Base-by-base conservation (phyloP, 1,140 invertebrate genomes). In the Aphelinus atriplicis region DNA sequence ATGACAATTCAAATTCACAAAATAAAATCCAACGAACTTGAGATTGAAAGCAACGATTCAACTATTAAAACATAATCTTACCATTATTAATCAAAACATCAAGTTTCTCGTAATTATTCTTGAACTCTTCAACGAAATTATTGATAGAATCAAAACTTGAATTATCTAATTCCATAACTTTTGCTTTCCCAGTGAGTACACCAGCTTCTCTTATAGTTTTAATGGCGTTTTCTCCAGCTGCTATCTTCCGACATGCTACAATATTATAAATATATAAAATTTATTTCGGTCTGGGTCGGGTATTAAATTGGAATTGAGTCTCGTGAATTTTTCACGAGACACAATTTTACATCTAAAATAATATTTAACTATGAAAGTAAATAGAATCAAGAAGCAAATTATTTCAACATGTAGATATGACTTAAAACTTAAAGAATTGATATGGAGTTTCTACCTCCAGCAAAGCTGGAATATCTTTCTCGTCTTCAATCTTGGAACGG, bases 41-140 rank as follows among this genome's bases (percentile, higher is more conserved):
- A 73, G 71, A 73, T 67, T 51, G 56, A 74, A 65, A 67, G 55
- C 48, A 48, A 48, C 67, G 45, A 53, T 56, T 43, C 43, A 4
- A 64, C 43, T 51, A 70, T 61, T 53, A 26, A 73, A 64, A 68
- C 76, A 80, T 6, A 0, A 6, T 53, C 51, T 53, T 89, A 94
- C 93, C 93, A 88, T 96, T 96, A 86, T 96, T 97, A 1, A 96
- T 90, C 7, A 96, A 87, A 78, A 95, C 83, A 84, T 96, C 88
- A 65, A 97, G 89, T 81, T 91, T 90, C 7, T 89, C 82, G 79
- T 92, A 92, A 76, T 91, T 90, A 3, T 88, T 84, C 71, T 91
- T 88, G 51, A 97, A 90, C 70, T 89, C 84, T 26, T 91, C 83
- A 1, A 92, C 93, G 87, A 97, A 97, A 69, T 89, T 84, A 81